Evolutionary conservation across 1,140 invertebrate species (phyloP), one percentile per base, ranked within the genome.

Genomic region (Liolophura sinensis): DNA sequence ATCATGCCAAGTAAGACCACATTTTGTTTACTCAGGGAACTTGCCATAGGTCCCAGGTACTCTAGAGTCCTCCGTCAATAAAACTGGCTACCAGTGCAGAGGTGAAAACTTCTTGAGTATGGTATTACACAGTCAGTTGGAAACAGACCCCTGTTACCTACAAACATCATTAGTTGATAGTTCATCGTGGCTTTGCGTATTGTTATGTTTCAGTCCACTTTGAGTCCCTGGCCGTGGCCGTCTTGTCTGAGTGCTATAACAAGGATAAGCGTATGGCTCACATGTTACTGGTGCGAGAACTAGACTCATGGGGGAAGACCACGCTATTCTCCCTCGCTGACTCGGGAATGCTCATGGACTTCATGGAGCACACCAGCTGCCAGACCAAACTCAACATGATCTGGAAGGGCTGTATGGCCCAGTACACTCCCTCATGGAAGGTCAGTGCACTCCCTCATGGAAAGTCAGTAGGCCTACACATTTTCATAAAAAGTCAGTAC

Each of bases 331-430:
- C 58, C 1, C 40, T 83, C 56, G 81, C 80, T 56, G 78, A 83
- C 50, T 59, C 64, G 24, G 72, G 72, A 60, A 69, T 72, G 25
- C 61, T 78, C 55, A 81, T 83, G 81, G 76, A 82, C 55, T 83
- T 84, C 58, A 73, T 81, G 65, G 81, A 74, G 49, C 80, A 83
- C 57, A 75, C 79, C 0, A 72, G 72, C 31, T 84, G 81, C 68
- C 78, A 81, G 66, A 78, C 77, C 11, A 81, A 81, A 65, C 74
- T 84, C 0, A 81, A 78, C 63, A 72, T 70, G 31, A 79, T 83
- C 40, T 84, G 81, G 82, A 81, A 79, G 47, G 82, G 82, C 6
- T 65, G 73, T 9, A 78, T 84, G 76, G 75, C 78, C 11, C 67
- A 76, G 4, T 77, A 81, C 66, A 84, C 82, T n/a, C 75, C 78